These are phyloP conservation scores for Parasteatoda tepidariorum DNA, from an alignment of 1,140 invertebrate species.

Conservation along the genomic window DNA sequence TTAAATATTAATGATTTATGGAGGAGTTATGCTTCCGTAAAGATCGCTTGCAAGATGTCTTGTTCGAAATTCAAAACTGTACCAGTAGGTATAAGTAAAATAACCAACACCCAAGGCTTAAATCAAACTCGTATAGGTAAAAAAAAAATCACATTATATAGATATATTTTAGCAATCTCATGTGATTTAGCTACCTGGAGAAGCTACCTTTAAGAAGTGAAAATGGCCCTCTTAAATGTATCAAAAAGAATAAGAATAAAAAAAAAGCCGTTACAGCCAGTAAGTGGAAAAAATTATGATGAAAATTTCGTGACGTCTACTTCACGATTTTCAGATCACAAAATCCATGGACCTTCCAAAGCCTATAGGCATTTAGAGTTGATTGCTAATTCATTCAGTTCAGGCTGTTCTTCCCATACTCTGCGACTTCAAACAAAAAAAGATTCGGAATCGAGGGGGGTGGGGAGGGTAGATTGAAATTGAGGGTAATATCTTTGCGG, in stretches of 20 bases:
- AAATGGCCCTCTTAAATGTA: neutral
- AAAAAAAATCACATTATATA: too few species aligned
- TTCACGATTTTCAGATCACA: slow-evolving; percentile 23
- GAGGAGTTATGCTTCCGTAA: too few species aligned
- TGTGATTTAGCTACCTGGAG: neutral
- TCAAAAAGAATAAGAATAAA: neutral
- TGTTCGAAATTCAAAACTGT: neutral
- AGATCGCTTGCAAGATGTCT: too few species aligned
- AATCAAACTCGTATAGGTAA: too few species aligned
- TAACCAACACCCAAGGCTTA: too few species aligned
- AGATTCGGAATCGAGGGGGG: neutral
- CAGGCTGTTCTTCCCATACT: slow-evolving; percentile 5
- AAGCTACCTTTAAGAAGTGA: neutral
- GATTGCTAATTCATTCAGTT: slow-evolving; percentile 19
- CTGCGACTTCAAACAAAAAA: slow-evolving; percentile 28
- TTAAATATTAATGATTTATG: too few species aligned
- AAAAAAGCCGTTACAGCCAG: slow-evolving; percentile 7
- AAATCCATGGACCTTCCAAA: neutral
- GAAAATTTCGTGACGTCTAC: slow-evolving; percentile 19
- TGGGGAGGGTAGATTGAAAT: too few species aligned
- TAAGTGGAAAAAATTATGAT: slow-evolving; percentile 10
- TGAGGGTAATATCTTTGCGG: neutral
- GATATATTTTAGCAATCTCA: neutral
- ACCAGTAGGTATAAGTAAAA: too few species aligned
- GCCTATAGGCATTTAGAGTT: neutral